These are phyloP conservation scores for Melanocharis versteri DNA, from an alignment of 2,113 vertebrate species.

Conservation along the genomic window DNA sequence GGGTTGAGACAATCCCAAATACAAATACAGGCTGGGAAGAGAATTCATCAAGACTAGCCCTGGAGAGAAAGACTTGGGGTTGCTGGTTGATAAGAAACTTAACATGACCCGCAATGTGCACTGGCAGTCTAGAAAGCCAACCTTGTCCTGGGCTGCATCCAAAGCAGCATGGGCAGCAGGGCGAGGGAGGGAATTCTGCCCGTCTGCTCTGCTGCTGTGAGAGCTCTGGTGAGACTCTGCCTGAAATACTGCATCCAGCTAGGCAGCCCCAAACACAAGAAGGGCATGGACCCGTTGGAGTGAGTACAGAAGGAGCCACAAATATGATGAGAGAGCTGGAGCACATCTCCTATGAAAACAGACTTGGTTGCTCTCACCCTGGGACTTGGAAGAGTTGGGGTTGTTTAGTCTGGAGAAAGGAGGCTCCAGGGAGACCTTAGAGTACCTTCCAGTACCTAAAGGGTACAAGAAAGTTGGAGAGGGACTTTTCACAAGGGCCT, in stretches of 20 bases:
- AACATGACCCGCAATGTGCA: background rate
- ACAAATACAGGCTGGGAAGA: background rate
- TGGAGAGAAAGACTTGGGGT: background rate
- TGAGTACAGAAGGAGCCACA: background rate
- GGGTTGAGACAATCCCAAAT: background rate
- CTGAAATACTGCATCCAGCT: background rate
- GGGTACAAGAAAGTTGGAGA: background rate
- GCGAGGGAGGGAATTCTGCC: rapidly evolving
- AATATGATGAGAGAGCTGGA: background rate
- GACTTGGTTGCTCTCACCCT: background rate
- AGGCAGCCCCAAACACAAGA: background rate
- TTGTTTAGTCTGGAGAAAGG: background rate
- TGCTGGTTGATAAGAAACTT: background rate
- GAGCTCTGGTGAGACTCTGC: background rate
- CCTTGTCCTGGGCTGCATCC: background rate
- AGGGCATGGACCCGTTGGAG: too few relatives aligned
- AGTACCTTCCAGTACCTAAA: background rate
- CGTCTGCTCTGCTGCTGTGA: background rate
- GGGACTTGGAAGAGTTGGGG: background rate
- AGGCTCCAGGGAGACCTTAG: background rate
- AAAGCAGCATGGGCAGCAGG: rapidly evolving
- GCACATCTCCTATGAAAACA: background rate
- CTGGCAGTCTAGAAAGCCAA: background rate
- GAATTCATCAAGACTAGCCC: background rate
- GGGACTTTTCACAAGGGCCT: background rate